Evolutionary conservation across 2,797 vertebrate genomes (phyloP), one percentile per base, ranked within the genome.

Genomic region (Sebastes iracundus): DNA sequence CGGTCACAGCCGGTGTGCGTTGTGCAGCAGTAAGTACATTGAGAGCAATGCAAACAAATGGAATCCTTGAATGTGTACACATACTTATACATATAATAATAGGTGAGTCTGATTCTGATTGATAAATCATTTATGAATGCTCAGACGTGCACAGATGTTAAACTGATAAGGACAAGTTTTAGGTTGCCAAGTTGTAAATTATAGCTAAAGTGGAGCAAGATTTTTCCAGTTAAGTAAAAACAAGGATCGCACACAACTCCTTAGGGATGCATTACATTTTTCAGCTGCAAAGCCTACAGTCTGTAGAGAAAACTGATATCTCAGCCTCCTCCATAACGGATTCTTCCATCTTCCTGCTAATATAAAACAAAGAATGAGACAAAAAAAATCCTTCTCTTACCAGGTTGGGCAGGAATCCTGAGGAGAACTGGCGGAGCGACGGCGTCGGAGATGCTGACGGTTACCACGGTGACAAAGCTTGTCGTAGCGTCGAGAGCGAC

Each of bases 371-470:
- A 64, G 13, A 69, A 35, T 3, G 7, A 33, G 8, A 55, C 22
- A 49, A 20, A 38, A 38, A 18, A 53, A 25, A 53, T 27, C 8
- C 12, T 18, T 49, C 22, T 92, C 96, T 96, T 91, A 99, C 98
- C 95, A 0, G 96, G 75, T 73, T 87, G 82, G 9, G 88, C 7
- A 42, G 96, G 96, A 63, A 87, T 81, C 70, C 94, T 91, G 8
- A 95, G 89, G 82, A 96, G 76, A 7, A 93, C 80, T 0, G 96
- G 94, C 0, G 63, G 62, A 22, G 87, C 81, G 2, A 4, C 61
- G 0, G 62, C 87, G 0, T 84, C 46, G 3, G 55, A 38, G 53
- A 95, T 8, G 85, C 92, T 92, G 88, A 97, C 75, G 61, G 89
- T 95, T 85, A 97, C 85, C 75, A 92, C 12, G 13, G 96, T 86